Percentiles rank a stretch among this genome's conserved stretches.
These are phyloP conservation scores for Trichogramma dendrolimi DNA, from an alignment of 2,888 invertebrate species.

Conservation along the genomic window DNA sequence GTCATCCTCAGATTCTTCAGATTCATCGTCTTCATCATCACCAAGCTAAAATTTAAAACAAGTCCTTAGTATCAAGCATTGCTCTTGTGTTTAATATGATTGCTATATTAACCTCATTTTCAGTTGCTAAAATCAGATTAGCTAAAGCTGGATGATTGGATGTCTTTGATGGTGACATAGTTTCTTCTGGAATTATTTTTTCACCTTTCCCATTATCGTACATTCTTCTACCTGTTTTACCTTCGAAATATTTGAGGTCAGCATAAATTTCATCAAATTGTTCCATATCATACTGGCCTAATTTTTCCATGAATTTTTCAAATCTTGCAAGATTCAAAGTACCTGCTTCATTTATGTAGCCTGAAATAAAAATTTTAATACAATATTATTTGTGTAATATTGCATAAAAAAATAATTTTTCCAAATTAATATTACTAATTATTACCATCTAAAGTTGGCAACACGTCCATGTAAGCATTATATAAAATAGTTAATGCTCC, in stretches of 20 bases:
- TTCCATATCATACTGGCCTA: constrained; percentile 70
- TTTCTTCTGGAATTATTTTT: constrained; percentile 37
- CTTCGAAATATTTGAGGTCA: constrained; percentile 79
- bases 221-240: constrained; percentile 67
- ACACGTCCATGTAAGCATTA: constrained; percentile 78
- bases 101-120: constrained; percentile 13
- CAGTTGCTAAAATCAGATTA: constrained; percentile 21
- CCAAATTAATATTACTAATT: constrained; percentile 15
- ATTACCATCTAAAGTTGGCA: constrained; percentile 80
- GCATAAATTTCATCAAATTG: constrained; percentile 72
- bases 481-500: constrained; percentile 86
- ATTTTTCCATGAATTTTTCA: constrained; percentile 75
- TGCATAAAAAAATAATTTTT: constrained; percentile 1
- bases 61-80: neutral
- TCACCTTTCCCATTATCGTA: constrained; percentile 50
- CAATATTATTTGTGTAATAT: constrained; percentile 6
- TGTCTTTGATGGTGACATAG: constrained; percentile 32
- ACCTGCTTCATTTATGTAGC: constrained; percentile 91
- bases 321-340: constrained; percentile 77
- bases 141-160: constrained; percentile 53
- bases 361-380: constrained; percentile 52
- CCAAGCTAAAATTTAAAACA: constrained; percentile 28
- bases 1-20: constrained; percentile 37
- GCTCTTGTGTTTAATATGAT: neutral
- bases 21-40: constrained; percentile 44